Evolutionary conservation across 2,113 vertebrate genomes (phyloP).

Genomic region (Aramus guarauna): DNA sequence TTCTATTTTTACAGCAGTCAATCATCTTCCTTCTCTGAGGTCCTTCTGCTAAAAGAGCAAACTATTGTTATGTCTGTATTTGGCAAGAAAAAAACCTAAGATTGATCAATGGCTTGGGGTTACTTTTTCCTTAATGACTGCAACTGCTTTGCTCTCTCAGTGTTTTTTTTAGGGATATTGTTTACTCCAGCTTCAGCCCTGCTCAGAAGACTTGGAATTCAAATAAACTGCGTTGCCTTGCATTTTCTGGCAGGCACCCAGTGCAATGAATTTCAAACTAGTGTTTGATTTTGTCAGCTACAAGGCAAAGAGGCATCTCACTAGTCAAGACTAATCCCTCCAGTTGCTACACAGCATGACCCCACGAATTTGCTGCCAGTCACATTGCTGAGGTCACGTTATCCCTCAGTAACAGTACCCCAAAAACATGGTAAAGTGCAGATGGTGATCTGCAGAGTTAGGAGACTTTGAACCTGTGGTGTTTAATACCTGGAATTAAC

Average conservation of each 20-base stretch:
- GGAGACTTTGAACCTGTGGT: not conserved
- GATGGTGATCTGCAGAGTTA: not conserved
- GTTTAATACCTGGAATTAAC: constrained; percentile 2
- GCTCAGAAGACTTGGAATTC: constrained; percentile 18
- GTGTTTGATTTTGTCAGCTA: constrained; percentile 45
- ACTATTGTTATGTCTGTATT: not conserved
- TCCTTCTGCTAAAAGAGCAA: not conserved
- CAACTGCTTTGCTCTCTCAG: not conserved
- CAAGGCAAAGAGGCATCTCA: constrained; percentile 18
- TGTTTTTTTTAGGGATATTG: constrained; percentile 1
- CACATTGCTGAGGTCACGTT: not conserved
- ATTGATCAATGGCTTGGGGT: not conserved
- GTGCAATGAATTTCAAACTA: constrained; percentile 15
- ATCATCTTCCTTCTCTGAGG: not conserved
- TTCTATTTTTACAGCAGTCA: not conserved
- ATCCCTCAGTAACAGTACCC: not conserved
- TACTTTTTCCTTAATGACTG: constrained; percentile 5
- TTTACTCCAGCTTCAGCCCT: constrained; percentile 29
- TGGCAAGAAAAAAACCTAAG: not conserved
- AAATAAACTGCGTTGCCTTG: constrained; percentile 20
- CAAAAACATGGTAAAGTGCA: not conserved
- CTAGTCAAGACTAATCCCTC: constrained; percentile 15
- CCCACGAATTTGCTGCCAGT: not conserved
- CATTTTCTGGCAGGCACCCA: constrained; percentile 33
- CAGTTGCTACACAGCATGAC: not conserved